A percentile compares a stretch with the other conserved stretches of the same genome.
Conservation (phyloP, 2,113 vertebrate genomes). For the Panthera tigris region DNA sequence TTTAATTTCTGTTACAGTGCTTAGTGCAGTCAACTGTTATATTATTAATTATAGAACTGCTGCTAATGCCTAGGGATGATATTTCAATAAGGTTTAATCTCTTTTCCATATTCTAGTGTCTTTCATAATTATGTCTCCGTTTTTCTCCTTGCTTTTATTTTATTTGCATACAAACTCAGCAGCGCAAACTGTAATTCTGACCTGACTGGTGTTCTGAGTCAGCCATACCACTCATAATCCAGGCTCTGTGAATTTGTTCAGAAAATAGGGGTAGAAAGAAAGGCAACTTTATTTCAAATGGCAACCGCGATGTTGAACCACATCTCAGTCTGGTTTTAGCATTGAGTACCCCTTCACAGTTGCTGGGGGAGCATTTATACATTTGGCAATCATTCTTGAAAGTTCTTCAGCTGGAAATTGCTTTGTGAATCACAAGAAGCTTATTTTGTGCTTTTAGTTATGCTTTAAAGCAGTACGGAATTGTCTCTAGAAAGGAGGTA, state of each 20-base stretch:
- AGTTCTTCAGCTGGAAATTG: neutral
- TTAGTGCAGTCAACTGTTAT: conserved; percentile 80
- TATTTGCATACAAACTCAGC: conserved; percentile 58
- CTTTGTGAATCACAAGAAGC: neutral
- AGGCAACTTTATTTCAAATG: conserved; percentile 29
- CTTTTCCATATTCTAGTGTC: conserved; percentile 65
- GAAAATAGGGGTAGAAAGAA: neutral
- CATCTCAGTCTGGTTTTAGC: conserved; percentile 27
- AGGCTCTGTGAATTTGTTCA: conserved; percentile 12
- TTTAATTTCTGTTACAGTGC: conserved; percentile 77
- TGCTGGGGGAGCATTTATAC: neutral
- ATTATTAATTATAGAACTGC: conserved; percentile 81
- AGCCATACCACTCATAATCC: conserved; percentile 47
- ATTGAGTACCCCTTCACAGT: neutral
- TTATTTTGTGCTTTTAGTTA: conserved; percentile 29
- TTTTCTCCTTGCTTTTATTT: conserved; percentile 61
- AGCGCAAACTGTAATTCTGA: conserved; percentile 43
- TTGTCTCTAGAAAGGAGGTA: neutral
- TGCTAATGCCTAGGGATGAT: conserved; percentile 77
- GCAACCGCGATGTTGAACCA: neutral
- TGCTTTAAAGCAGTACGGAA: neutral
- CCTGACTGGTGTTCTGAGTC: conserved; percentile 45
- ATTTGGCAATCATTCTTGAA: conserved; percentile 34
- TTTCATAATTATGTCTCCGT: conserved; percentile 73
- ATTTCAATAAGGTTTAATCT: conserved; percentile 82